These are phyloP conservation scores for Sebastes aleutianus DNA, from an alignment of 2,797 vertebrate genomes.

Conservation along the genomic window DNA sequence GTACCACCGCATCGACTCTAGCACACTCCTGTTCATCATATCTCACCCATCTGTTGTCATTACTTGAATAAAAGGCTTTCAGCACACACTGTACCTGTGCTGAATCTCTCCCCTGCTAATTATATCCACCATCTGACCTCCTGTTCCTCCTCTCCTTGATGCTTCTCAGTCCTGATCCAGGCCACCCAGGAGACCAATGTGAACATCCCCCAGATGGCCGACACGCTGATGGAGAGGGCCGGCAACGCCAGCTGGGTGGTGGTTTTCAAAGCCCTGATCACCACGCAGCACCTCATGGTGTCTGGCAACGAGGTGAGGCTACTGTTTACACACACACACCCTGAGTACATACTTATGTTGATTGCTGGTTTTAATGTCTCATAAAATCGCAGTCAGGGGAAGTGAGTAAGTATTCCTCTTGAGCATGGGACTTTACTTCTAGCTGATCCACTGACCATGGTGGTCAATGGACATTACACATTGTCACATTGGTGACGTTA, in stretches of 20 bases:
- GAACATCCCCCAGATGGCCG: conserved; percentile 97
- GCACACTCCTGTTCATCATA: background rate
- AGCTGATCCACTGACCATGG: no score
- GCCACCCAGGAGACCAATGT: conserved; percentile 97
- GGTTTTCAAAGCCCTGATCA: conserved; percentile 97
- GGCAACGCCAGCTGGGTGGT: conserved; percentile 99
- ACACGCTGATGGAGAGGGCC: conserved; percentile 95
- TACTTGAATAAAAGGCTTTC: background rate
- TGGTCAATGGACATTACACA: no score
- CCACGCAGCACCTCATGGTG: conserved; percentile 98
- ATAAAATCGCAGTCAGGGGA: background rate
- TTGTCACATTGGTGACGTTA: background rate
- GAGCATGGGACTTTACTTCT: no score
- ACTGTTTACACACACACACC: background rate
- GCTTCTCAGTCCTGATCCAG: conserved; percentile 90
- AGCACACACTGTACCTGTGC: background rate
- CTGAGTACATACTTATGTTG: background rate
- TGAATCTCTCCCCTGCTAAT: background rate
- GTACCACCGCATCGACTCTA: background rate
- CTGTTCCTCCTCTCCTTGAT: conserved; percentile 11
- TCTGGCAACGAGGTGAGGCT: conserved; percentile 94
- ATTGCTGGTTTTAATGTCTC: background rate
- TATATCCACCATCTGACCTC: conserved; percentile 25
- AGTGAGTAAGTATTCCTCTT: background rate
- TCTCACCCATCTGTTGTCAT: conserved; percentile 1